Percentiles rank a stretch among this genome's conserved stretches.
Conservation (phyloP, 2,797 vertebrate genomes). For the Chromis chromis region DNA sequence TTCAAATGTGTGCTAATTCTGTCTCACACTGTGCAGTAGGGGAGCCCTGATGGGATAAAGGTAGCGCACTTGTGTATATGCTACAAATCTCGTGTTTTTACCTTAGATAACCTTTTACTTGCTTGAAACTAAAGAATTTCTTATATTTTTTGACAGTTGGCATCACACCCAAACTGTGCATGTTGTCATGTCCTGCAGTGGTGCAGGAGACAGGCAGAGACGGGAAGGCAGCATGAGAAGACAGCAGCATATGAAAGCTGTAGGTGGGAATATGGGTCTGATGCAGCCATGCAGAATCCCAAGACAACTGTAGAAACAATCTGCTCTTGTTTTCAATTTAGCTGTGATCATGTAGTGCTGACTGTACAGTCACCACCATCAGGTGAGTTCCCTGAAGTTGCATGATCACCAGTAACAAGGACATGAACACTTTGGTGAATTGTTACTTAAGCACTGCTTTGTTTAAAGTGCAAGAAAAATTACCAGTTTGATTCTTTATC, state of each 20-base stretch:
- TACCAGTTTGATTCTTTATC: too few relatives aligned
- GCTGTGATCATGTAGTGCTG: slow-evolving; percentile 27
- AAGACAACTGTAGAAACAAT: slow-evolving; percentile 26
- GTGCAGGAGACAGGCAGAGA: slow-evolving; percentile 5
- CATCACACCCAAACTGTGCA: neutral
- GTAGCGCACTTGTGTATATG: neutral
- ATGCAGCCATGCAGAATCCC: slow-evolving; percentile 25
- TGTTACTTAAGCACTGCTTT: neutral
- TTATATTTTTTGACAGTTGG: neutral
- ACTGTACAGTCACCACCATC: slow-evolving; percentile 7
- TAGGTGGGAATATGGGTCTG: slow-evolving; percentile 20
- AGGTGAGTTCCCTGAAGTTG: slow-evolving; percentile 12
- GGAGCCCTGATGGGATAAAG: slow-evolving; percentile 14
- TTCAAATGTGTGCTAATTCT: slow-evolving; percentile 14
- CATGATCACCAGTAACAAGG: slow-evolving; percentile 3
- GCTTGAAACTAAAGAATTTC: too few relatives aligned
- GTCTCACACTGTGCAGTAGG: slow-evolving; percentile 9
- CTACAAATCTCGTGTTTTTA: neutral
- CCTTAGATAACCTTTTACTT: neutral
- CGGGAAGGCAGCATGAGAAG: neutral
- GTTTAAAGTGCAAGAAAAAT: neutral
- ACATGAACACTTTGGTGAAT: neutral
- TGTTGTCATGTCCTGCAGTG: slow-evolving; percentile 16
- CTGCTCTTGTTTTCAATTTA: slow-evolving; percentile 54
- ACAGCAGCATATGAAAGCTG: slow-evolving; percentile 18